Conservation (phyloP, 2,113 vertebrate genomes). For the Conger conger region DNA sequence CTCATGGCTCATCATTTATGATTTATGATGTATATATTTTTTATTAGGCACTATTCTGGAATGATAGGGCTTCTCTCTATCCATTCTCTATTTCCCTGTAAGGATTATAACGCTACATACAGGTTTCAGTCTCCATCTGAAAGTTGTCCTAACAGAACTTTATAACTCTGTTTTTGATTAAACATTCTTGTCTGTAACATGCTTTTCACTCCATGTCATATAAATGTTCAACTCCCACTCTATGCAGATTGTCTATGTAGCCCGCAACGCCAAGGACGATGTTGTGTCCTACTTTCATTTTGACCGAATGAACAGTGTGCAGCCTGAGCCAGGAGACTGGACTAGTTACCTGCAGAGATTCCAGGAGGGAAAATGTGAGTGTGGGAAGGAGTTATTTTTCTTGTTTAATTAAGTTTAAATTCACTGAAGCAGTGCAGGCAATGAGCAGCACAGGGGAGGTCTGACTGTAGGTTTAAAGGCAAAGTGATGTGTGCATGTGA, state of each 20-base stretch:
- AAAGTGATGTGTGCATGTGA: too few species aligned
- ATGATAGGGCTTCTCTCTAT: not conserved
- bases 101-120: too few species aligned
- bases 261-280: conserved; percentile 83
- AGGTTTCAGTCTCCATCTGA: not conserved
- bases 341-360: conserved; percentile 71
- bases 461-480: too few species aligned
- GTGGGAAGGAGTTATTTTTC: too few species aligned
- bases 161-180: not conserved
- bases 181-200: not conserved
- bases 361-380: conserved; percentile 68
- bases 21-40: not conserved
- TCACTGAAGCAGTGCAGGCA: too few species aligned
- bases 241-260: conserved; percentile 76
- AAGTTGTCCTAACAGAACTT: not conserved
- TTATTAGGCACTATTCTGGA: too few species aligned
- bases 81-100: not conserved
- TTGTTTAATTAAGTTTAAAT: too few species aligned
- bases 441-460: too few species aligned
- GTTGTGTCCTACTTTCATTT: conserved; percentile 83
- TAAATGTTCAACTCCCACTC: not conserved
- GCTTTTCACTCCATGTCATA: not conserved
- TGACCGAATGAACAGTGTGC: conserved; percentile 69
- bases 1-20: too few species aligned
- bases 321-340: conserved; percentile 77